Base-by-base conservation (phyloP, 2,888 invertebrate species). In the Coenonympha glycerion region DNA sequence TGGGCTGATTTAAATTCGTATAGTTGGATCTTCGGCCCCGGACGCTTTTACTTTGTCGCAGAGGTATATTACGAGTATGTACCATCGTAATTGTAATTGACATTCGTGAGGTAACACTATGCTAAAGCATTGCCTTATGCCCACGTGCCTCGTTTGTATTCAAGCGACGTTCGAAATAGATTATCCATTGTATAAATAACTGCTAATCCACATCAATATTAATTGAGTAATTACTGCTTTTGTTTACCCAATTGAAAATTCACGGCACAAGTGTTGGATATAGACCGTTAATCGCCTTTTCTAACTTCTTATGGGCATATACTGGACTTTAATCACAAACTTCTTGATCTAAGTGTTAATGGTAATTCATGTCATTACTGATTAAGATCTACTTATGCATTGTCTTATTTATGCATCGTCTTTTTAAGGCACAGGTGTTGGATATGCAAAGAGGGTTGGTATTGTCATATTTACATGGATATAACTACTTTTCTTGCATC, bases 81-180 rank as follows among this genome's bases (percentile, higher is more conserved):
- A n/a, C n/a, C n/a, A n/a, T n/a, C n/a, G n/a, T n/a, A n/a, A n/a
- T 26, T 6, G 34, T 24, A 37, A 8, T 49, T 37, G 41, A 41
- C 36, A 55, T 55, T 52, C 41, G 22, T 40, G 26, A 16, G 21
- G 46, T 36, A 48, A 49, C 47, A 26, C 47, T 39, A 30, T 42
- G 46, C 40, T 31, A 37, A 47, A 33, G 13, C 46, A 26, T 41
- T 28, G 45, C 50, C 49, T 45, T 21, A 33, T 22, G 37, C 51
- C 52, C 49, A 49, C 55, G 55, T 55, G 55, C 18, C 9, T 13
- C 21, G 34, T 55, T 49, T 46, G 46, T 52, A 55, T 55, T 49
- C 55, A 15, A 37, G 11, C 31, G 28, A 46, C 45, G 41, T 26
- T 42, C 30, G 22, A 50, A 40, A 39, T 54, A 33, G 47, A 54